These are phyloP conservation scores for Phalera bucephala DNA, from an alignment of 2,888 invertebrate genomes.

Conservation along the genomic window DNA sequence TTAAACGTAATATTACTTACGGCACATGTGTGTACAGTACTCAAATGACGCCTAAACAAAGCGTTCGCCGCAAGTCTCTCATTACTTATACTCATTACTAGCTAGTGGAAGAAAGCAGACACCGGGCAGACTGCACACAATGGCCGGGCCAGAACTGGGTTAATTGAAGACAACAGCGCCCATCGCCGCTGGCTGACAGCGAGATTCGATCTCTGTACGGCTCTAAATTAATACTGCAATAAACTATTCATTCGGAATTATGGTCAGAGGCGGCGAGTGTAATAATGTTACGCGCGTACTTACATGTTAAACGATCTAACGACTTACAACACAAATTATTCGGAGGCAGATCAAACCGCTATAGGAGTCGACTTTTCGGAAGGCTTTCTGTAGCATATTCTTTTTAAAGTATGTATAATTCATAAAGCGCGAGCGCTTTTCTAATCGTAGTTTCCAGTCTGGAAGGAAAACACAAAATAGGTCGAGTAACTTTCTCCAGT, in stretches of 20 bases:
- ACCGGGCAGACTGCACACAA: constrained; percentile 73
- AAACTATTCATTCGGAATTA: constrained; percentile 48
- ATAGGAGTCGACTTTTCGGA: no score
- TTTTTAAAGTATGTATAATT: no score
- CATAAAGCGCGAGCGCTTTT: not conserved
- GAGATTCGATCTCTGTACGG: constrained; percentile 58
- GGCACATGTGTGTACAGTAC: constrained; percentile 48
- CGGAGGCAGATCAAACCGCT: not conserved
- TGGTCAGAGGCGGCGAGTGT: constrained; percentile 18
- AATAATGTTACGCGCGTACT: constrained; percentile 29
- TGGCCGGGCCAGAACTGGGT: constrained; percentile 70
- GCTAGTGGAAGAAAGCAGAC: constrained; percentile 77
- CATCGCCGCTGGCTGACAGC: constrained; percentile 56
- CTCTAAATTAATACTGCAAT: constrained; percentile 58
- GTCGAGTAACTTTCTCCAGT: constrained; percentile 52
- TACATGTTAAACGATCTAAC: constrained; percentile 24
- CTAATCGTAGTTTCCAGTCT: constrained; percentile 8
- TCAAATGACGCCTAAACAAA: constrained; percentile 64
- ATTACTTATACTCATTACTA: constrained; percentile 67
- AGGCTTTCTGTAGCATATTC: no score
- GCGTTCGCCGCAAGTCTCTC: constrained; percentile 50
- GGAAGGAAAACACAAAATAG: constrained; percentile 41
- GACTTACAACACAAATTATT: constrained; percentile 5
- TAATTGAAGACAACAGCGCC: constrained; percentile 75
- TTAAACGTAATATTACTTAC: constrained; percentile 45